Percentiles rank a stretch among this genome's conserved stretches.
Conservation (phyloP, 2,113 vertebrate genomes). For the Oreocharis arfaki region DNA sequence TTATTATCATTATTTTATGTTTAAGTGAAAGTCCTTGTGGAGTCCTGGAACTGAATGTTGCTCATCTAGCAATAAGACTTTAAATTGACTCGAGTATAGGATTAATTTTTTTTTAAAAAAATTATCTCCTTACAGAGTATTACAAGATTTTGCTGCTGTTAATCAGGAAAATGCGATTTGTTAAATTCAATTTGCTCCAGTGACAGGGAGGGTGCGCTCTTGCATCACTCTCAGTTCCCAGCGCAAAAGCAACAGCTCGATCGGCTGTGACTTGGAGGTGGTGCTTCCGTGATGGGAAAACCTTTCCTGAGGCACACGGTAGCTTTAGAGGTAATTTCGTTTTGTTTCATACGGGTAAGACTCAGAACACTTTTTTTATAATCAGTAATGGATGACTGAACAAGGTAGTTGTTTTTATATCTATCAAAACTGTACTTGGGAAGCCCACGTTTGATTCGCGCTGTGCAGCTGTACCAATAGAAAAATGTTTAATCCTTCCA, state of each 20-base stretch:
- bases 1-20: background rate
- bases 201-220: conserved; percentile 37
- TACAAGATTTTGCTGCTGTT: background rate
- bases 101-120: background rate
- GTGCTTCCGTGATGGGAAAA: background rate
- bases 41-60: background rate
- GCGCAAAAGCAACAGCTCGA: fast-evolving
- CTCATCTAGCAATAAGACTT: background rate
- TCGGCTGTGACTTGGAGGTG: background rate
- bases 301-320: background rate
- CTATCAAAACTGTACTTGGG: background rate
- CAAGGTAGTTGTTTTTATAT: background rate
- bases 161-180: background rate
- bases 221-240: background rate
- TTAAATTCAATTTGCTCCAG: background rate
- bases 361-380: background rate
- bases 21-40: background rate
- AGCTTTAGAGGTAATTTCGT: background rate
- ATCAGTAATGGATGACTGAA: background rate
- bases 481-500: background rate
- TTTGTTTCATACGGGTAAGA: background rate
- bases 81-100: background rate
- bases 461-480: background rate
- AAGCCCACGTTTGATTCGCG: fast-evolving
- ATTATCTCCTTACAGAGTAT: background rate